Base-by-base conservation (phyloP, 2,797 vertebrate genomes). In the Falco cherrug region DNA sequence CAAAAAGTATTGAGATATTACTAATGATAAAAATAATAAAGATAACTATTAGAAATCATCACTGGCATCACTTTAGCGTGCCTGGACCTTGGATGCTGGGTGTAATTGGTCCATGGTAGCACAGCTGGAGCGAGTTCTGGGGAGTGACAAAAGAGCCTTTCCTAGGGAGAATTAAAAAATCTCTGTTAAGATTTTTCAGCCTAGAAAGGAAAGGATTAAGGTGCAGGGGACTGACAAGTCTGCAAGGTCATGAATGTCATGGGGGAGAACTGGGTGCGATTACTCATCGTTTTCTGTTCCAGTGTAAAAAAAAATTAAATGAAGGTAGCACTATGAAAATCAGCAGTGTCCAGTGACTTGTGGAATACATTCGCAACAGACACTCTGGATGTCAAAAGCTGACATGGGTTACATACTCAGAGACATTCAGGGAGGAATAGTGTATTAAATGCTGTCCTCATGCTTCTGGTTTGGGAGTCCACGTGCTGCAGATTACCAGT, bases 401-500 rank as follows among this genome's bases (percentile, higher is more conserved):
- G 50, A 8, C 37, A 18, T 3, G 11, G 39, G 18, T 65, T 89
- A 41, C 71, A 82, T 82, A 76, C 22, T 14, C 13, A 6, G 33
- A 43, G 20, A 26, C 25, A 22, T 63, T 51, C 21, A 6, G 33
- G 45, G 63, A 41, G 56, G 20, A 73, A 3, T 28, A 59, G 50
- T 6, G 22, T 57, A 39, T 56, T 68, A 31, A 73, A 39, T 54
- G 61, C 63, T 71, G n/a, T 29, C 37, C 12, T 45, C 22, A 0
- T 35, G 20, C 41, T 65, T 57, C 47, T 63, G 65, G 56, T 37
- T 41, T 7, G 8, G 24, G 20, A 56, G 28, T 19, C 71, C 16
- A 0, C 11, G 10, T 83, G 84, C 61, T 2, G 5, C 57, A 50
- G 53, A 11, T 33, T n/a, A 8, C 13, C 31, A 3, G 13, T 5